Conservation (phyloP, 2,797 vertebrate genomes). For the Lithobates sylvaticus region DNA sequence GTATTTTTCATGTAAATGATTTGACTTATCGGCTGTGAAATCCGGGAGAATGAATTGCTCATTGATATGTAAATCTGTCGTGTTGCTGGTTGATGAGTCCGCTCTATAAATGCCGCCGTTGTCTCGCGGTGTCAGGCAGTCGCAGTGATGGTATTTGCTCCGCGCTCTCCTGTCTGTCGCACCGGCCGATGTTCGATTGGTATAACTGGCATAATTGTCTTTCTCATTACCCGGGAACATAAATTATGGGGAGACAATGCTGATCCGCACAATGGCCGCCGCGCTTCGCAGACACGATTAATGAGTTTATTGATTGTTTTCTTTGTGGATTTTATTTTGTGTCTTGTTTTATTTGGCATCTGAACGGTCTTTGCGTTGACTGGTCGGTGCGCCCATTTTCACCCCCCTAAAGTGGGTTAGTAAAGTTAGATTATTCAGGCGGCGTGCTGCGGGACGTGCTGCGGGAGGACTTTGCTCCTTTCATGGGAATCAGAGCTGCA, state of each 20-base stretch:
- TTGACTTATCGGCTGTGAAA: neutral
- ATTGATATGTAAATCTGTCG: neutral
- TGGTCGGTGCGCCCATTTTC: neutral
- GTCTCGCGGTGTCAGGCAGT: neutral
- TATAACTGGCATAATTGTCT: conserved; percentile 40
- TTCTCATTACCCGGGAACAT: conserved; percentile 52
- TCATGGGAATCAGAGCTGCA: neutral
- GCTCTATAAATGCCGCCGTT: neutral
- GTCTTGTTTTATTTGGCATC: conserved; percentile 58
- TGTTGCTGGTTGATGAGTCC: neutral
- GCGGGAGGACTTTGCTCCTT: neutral
- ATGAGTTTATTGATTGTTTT: conserved; percentile 60
- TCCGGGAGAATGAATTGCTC: neutral
- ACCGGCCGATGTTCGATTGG: conserved; percentile 6
- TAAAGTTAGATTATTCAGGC: neutral
- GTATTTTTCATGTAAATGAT: too few species aligned
- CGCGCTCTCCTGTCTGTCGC: neutral
- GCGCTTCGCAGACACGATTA: conserved; percentile 51
- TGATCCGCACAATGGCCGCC: conserved; percentile 45
- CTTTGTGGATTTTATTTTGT: conserved; percentile 56
- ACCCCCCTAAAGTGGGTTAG: conserved; percentile 8
- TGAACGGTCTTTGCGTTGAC: conserved; percentile 25
- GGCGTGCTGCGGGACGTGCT: neutral
- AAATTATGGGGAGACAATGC: conserved; percentile 55
- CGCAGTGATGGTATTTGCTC: neutral